Percentiles rank a stretch among this genome's conserved stretches.
Conservation (phyloP, 1,140 invertebrate species). For the Chrysoperla carnea region DNA sequence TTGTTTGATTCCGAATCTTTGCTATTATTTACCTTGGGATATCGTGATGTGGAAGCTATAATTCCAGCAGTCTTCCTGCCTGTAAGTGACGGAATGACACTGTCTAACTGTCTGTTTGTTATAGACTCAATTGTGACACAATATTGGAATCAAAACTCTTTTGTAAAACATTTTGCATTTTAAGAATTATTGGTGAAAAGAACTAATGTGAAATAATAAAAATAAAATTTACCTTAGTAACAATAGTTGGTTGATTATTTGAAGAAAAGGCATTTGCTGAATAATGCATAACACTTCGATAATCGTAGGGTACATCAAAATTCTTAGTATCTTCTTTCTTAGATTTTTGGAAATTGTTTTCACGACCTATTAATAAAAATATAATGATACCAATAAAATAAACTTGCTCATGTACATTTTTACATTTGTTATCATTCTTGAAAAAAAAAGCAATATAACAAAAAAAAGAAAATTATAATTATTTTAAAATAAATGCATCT, state of each 20-base stretch:
- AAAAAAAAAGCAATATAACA: not conserved
- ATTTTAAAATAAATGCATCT: not conserved
- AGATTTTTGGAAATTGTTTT: constrained; percentile 51
- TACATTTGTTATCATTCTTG: not conserved
- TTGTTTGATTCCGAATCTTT: too few relatives aligned
- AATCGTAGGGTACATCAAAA: constrained; percentile 57
- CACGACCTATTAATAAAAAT: constrained; percentile 24
- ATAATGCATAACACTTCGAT: constrained; percentile 73
- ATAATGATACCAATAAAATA: not conserved
- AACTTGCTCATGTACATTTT: not conserved
- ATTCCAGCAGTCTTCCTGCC: too few relatives aligned
- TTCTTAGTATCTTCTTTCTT: constrained; percentile 30
- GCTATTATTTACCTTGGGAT: too few relatives aligned
- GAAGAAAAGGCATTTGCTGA: constrained; percentile 54
- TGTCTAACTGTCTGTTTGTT: too few relatives aligned
- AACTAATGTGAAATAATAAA: too few relatives aligned
- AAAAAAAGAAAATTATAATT: not conserved
- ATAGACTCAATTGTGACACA: too few relatives aligned
- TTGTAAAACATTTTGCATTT: too few relatives aligned
- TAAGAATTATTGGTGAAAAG: too few relatives aligned
- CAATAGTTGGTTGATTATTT: constrained; percentile 52
- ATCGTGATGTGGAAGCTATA: too few relatives aligned
- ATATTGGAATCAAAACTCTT: too few relatives aligned
- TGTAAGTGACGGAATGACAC: too few relatives aligned
- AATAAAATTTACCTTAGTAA: constrained; percentile 34